Evolutionary conservation across 1,140 invertebrate genomes (phyloP), one percentile per base, ranked within the genome.

Genomic region (Eriocheir sinensis): DNA sequence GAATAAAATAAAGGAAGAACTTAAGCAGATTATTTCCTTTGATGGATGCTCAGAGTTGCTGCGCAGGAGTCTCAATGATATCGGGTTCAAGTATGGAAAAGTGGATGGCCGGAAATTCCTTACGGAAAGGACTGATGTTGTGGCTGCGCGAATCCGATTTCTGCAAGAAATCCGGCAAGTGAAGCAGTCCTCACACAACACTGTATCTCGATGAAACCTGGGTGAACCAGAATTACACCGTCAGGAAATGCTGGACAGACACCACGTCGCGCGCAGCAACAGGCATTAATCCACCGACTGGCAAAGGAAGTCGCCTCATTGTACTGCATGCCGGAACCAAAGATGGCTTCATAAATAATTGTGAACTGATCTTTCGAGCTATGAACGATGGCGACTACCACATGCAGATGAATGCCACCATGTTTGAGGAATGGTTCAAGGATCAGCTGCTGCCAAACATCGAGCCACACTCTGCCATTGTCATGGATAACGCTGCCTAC

Each of bases 401-500:
- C 21, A 41, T 85, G 0, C 41, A 38, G 3, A 85, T 93, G 91
- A 85, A 93, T 81, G 0, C 36, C 15, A 21, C 81, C 2, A 38
- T 40, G 30, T 93, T 93, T 32, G 48, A 83, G 48, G 44, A n/a
- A 30, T 85, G 80, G 91, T 93, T 93, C n/a, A 40, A n/a, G n/a
- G 0, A 85, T 17, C 91, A 85, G 8, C 38, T 93, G 38, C 34
- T 92, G 27, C 27, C n/a, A 12, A 93, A 93, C 27, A 93, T 85
- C n/a, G n/a, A 32, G 17, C 60, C n/a, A 6, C 34, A 72, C 0
- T 80, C 91, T 34, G 17, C 80, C 4, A 92, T 93, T 17, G 53
- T 93, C 30, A 92, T 93, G 91, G 80, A 85, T 34, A 93, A 83
- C 32, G 91, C 91, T 27, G 27, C 91, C n/a, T n/a, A n/a, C n/a